phyloP scores from a whole-genome alignment of 1,140 invertebrate genomes.

The Goniozus legneri region DNA sequence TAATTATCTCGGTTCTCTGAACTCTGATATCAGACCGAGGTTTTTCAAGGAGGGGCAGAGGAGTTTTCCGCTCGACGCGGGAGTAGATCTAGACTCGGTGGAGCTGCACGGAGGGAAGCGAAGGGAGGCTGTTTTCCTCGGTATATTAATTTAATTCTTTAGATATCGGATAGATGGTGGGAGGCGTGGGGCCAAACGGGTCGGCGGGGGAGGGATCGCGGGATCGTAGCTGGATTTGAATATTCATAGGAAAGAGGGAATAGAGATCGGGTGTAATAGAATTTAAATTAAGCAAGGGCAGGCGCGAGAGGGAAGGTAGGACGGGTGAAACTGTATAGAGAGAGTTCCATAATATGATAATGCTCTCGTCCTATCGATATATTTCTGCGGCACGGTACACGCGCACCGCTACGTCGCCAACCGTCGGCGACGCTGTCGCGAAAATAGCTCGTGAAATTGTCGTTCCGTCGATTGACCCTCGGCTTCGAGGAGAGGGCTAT shows the following conservation, averaged over 20 bases:
- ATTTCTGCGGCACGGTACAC: conserved; percentile 22
- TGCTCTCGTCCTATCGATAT: conserved; percentile 34
- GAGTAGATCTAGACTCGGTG: conserved; percentile 15
- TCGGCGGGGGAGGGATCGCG: conserved; percentile 12
- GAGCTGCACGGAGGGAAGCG: conserved; percentile 10
- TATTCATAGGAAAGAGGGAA: conserved; percentile 53
- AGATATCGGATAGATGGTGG: conserved; percentile 49
- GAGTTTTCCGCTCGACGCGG: conserved; percentile 2
- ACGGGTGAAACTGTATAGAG: conserved; percentile 35
- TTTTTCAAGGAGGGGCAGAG: neutral
- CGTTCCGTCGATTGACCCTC: conserved; percentile 28
- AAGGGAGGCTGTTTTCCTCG: conserved; percentile 42
- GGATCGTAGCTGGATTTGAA: conserved; percentile 40
- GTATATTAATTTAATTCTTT: conserved; percentile 55
- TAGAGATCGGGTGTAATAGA: conserved; percentile 53
- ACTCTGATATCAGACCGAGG: too few relatives aligned
- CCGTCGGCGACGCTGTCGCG: conserved; percentile 19
- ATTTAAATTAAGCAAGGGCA: conserved; percentile 50
- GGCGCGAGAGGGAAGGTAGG: neutral
- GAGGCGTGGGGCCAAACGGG: conserved; percentile 19
- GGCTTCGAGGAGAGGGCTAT: too few relatives aligned
- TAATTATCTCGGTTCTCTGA: too few relatives aligned
- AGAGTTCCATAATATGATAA: conserved; percentile 43
- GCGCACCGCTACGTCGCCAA: too few relatives aligned
- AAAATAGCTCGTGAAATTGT: conserved; percentile 32